Conservation (phyloP, 1,140 invertebrate species). For the Brachionus rubens region DNA sequence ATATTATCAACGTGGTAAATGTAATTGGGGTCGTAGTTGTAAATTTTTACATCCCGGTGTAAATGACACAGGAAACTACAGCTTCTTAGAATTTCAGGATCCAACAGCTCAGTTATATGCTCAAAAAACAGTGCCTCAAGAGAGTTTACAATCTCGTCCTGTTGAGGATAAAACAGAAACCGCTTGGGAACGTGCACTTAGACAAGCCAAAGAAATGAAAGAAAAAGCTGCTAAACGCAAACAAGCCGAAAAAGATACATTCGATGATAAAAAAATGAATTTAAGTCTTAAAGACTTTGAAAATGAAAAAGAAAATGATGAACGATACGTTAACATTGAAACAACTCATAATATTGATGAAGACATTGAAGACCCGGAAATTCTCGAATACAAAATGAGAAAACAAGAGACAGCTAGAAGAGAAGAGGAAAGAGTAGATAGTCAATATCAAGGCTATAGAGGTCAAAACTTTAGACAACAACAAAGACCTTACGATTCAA, state of each 20-base stretch:
- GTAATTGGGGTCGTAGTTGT: constrained; percentile 40
- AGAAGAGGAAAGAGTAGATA: background rate
- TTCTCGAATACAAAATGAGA: background rate
- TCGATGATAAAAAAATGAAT: constrained; percentile 46
- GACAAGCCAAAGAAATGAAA: constrained; percentile 45
- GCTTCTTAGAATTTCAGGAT: constrained; percentile 30
- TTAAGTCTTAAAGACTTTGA: constrained; percentile 44
- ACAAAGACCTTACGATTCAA: background rate
- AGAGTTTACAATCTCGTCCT: background rate
- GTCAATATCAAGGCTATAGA: background rate
- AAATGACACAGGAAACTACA: constrained; percentile 41
- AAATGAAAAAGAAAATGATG: constrained; percentile 43
- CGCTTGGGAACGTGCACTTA: constrained; percentile 31
- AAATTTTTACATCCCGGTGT: constrained; percentile 44
- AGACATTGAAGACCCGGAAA: constrained; percentile 14
- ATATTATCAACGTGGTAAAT: constrained; percentile 38
- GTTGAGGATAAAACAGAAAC: constrained; percentile 1
- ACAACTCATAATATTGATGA: constrained; percentile 2
- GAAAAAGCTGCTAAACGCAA: constrained; percentile 13
- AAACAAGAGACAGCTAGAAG: background rate
- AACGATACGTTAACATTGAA: constrained; percentile 41
- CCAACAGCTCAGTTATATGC: constrained; percentile 13
- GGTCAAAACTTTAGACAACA: background rate
- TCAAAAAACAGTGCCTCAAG: background rate
- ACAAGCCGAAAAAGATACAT: constrained; percentile 38